phyloP scores from a whole-genome alignment of 2,113 vertebrate genomes.

The Antechinus flavipes region DNA sequence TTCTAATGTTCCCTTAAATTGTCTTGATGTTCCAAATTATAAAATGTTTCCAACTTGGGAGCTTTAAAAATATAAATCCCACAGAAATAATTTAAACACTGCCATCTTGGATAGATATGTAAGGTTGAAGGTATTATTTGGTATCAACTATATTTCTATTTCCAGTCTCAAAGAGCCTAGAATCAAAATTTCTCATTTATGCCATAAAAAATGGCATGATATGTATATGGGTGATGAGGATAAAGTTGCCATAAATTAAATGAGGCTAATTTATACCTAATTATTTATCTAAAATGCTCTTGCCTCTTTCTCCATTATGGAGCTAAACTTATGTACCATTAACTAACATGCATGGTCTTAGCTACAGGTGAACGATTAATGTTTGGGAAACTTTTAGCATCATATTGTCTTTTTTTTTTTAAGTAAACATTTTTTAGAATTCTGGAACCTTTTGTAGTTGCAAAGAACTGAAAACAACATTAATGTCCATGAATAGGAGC shows the following conservation, averaged over 20 bases:
- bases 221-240: background rate
- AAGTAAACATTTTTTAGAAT: background rate
- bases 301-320: background rate
- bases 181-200: background rate
- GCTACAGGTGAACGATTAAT: background rate
- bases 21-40: background rate
- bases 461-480: background rate
- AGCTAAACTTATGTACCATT: background rate
- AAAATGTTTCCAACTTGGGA: background rate
- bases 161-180: background rate
- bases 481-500: background rate
- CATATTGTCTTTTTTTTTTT: background rate
- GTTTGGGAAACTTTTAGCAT: background rate
- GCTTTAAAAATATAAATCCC: background rate
- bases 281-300: background rate
- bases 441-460: background rate
- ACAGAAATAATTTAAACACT: background rate
- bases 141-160: background rate
- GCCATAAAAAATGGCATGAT: too few relatives aligned
- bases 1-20: background rate
- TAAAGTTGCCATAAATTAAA: background rate
- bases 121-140: background rate
- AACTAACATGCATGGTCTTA: background rate
- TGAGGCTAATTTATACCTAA: background rate
- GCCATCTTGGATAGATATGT: background rate